Base-by-base conservation (phyloP, 2,888 invertebrate genomes). In the Tachystola acroxantha region DNA sequence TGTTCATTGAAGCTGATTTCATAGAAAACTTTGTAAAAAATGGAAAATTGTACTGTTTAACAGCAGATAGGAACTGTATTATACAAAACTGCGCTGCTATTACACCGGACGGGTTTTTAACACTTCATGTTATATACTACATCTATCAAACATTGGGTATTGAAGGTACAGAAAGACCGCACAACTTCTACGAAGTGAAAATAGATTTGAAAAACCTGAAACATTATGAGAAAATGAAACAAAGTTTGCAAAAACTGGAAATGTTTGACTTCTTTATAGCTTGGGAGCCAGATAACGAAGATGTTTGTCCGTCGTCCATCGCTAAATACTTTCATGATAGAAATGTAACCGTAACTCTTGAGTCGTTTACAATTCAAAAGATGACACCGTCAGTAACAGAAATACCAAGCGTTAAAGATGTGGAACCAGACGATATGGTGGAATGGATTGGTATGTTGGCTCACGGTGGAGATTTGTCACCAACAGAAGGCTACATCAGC, bases 391-490 rank as follows among this genome's bases (percentile, higher is more conserved):
- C 53, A 14, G 49, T 84, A 7, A 49, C 42, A 7, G 58, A 69
- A 54, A 60, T 82, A 32, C 85, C 85, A 1, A 57, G 66, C 29
- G 36, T 78, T 30, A 52, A 60, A 39, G 75, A 75, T 45, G 62
- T 61, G 3, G 71, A 79, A 10, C 40, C 59, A 24, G 75, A 75
- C 1, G 82, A 82, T 43, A 57, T 86, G 45, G 69, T 67, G 0
- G 86, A 86, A 57, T 86, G 86, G 86, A 55, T 77, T 25, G 86
- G 86, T 0, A 64, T 85, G 63, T 38, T 85, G 9, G 72, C 72
- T 7, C 58, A 63, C 12, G 51, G 59, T 14, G 74, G 52, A 9
- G 63, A 76, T 39, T 45, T 77, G 19, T 43, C 48, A 1, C 67
- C 68, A 5, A 56, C 48, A 6, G 73, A 80, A 36, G 40, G 54